Percentiles rank a stretch among this genome's conserved stretches.
phyloP scores from a whole-genome alignment of 2,113 vertebrate species.

The Mirza zaza region DNA sequence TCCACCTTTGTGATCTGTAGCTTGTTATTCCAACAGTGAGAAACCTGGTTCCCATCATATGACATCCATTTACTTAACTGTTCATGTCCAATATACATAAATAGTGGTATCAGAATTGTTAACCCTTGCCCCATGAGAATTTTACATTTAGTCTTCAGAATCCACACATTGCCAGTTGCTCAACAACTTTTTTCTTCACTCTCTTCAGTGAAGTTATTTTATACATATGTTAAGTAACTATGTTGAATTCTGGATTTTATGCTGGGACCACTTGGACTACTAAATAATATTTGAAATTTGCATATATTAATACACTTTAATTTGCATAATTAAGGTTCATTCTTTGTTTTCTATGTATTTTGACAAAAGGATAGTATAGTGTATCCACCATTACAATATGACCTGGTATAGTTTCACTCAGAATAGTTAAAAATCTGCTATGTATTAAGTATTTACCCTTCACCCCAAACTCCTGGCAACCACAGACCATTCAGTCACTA shows the following conservation, averaged over 20 bases:
- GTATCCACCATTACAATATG: too few species aligned
- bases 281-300: not conserved
- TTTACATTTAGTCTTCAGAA: not conserved
- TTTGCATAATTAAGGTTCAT: not conserved
- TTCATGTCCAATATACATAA: not conserved
- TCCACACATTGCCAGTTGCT: too few species aligned
- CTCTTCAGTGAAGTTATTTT: not conserved
- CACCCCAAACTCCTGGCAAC: too few species aligned
- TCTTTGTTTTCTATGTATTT: not conserved
- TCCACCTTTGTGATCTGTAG: not conserved
- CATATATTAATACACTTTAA: not conserved
- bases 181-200: not conserved
- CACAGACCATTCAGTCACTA: too few species aligned
- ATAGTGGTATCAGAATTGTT: not conserved
- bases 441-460: too few species aligned
- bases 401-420: too few species aligned
- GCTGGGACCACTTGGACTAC: not conserved
- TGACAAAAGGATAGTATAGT: not conserved
- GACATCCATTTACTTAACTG: not conserved
- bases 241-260: not conserved
- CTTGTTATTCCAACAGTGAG: not conserved
- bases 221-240: not conserved
- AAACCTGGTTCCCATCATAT: not conserved
- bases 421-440: too few species aligned
- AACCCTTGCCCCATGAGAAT: too few species aligned